Conservation (phyloP, 2,888 invertebrate genomes). For the Cantharis rustica region DNA sequence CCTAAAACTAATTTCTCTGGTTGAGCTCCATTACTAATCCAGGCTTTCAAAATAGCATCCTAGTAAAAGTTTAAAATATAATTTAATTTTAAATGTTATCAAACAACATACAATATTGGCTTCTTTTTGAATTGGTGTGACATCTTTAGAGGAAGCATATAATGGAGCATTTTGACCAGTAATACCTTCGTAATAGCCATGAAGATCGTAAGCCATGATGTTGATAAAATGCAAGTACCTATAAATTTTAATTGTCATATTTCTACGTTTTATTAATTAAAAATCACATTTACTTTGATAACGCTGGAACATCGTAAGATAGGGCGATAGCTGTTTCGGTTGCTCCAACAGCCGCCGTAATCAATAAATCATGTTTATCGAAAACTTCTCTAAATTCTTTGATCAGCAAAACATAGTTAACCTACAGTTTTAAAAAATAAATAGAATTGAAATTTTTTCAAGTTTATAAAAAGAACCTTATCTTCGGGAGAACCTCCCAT, state of each 20-base stretch:
- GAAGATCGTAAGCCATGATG: conserved; percentile 76
- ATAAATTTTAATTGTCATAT: conserved; percentile 19
- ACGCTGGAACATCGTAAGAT: conserved; percentile 64
- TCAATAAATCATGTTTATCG: conserved; percentile 57
- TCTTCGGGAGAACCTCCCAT: conserved; percentile 56
- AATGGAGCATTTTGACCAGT: conserved; percentile 74
- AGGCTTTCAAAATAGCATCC: conserved; percentile 58
- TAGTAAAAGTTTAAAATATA: conserved; percentile 35
- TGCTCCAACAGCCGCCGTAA: conserved; percentile 67
- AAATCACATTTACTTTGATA: conserved; percentile 56
- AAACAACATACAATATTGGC: conserved; percentile 57
- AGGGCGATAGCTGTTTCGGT: conserved; percentile 55
- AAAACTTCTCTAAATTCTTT: conserved; percentile 63
- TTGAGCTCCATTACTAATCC: conserved; percentile 62
- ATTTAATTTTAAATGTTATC: background rate
- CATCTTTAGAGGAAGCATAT: conserved; percentile 58
- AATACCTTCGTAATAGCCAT: conserved; percentile 68
- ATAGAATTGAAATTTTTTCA: background rate
- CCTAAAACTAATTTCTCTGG: conserved; percentile 71
- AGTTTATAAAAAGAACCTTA: conserved; percentile 35
- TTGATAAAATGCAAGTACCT: conserved; percentile 69
- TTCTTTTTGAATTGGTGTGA: conserved; percentile 43
- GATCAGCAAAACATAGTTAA: conserved; percentile 44
- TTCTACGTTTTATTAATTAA: background rate
- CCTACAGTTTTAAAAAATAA: conserved; percentile 26